These are phyloP conservation scores for Oryzias melastigma DNA, from an alignment of 2,113 vertebrate species.

Conservation along the genomic window DNA sequence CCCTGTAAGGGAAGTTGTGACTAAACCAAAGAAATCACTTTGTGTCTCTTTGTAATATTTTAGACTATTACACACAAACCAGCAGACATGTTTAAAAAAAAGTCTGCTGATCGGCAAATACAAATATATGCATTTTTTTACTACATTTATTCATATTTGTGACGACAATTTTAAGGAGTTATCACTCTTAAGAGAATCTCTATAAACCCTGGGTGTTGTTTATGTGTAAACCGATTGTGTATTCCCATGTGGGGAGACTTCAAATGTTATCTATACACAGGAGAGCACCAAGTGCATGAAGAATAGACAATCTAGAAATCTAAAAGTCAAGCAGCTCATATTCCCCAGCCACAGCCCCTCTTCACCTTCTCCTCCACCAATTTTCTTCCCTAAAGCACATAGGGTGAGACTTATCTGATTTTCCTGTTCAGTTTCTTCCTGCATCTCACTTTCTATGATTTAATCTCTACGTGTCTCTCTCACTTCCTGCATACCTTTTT, in stretches of 20 bases:
- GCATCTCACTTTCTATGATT: conserved; percentile 12
- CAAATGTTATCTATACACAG: conserved; percentile 24
- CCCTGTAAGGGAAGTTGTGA: no score
- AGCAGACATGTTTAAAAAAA: no score
- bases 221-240: background rate
- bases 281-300: conserved; percentile 12
- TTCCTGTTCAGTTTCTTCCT: conserved; percentile 4
- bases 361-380: conserved; percentile 13
- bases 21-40: no score
- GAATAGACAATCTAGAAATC: conserved; percentile 24
- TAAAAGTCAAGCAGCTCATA: conserved; percentile 28
- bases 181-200: background rate
- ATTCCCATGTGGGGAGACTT: conserved; percentile 13
- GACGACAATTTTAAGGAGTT: no score
- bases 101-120: no score
- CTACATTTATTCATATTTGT: no score
- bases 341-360: conserved; percentile 2
- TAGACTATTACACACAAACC: no score
- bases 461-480: conserved; percentile 20
- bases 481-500: conserved; percentile 20
- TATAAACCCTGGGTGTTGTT: background rate
- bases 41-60: no score
- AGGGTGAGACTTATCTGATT: conserved; percentile 20
- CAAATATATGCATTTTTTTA: no score
- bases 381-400: conserved; percentile 20